These are phyloP conservation scores for Ibycter americanus DNA, from an alignment of 2,797 vertebrate genomes.

Conservation along the genomic window DNA sequence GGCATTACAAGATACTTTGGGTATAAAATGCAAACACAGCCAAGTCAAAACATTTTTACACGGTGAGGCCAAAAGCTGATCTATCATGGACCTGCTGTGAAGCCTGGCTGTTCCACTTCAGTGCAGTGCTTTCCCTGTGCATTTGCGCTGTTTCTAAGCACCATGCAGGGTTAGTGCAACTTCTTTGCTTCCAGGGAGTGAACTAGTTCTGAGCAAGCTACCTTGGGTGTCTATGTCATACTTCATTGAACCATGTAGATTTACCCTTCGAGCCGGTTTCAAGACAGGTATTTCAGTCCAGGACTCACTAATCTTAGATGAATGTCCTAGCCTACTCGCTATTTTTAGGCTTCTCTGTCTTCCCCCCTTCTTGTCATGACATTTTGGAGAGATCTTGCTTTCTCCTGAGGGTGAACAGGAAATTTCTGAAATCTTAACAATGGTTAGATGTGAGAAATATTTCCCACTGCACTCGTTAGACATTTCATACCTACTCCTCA, in stretches of 20 bases:
- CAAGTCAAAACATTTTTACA: neutral
- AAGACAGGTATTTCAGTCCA: neutral
- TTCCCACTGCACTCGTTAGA: neutral
- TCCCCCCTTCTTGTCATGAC: neutral
- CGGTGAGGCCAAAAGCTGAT: neutral
- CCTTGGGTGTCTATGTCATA: fast-evolving
- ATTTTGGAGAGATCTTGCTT: neutral
- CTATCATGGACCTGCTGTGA: neutral
- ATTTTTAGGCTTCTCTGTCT: neutral
- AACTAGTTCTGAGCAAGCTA: neutral
- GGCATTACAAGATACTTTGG: neutral
- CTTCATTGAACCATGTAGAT: neutral
- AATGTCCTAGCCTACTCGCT: neutral
- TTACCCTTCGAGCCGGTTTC: neutral
- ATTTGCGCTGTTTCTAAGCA: neutral
- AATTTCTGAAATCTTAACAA: neutral
- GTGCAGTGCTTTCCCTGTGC: neutral
- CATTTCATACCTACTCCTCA: conserved; percentile 14
- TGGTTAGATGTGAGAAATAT: neutral
- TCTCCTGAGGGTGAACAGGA: neutral
- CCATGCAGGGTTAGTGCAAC: neutral
- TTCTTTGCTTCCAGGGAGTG: neutral
- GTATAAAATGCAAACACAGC: neutral
- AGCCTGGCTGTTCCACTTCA: neutral
- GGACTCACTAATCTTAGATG: neutral